Base-by-base conservation (phyloP, 2,888 invertebrate species). In the Sclerodermus sp. region DNA sequence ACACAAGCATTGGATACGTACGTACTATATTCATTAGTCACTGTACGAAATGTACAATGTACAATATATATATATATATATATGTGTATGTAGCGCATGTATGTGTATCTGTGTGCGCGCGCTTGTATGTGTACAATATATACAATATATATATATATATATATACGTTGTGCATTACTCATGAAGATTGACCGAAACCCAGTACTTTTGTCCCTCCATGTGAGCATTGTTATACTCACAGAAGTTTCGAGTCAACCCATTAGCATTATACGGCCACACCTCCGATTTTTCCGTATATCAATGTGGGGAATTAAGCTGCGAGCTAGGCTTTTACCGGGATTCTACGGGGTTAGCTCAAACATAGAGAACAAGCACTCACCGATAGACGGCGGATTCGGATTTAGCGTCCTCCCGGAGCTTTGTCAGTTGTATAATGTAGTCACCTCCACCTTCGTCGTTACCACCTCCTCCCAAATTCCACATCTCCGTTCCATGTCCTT, bases 291-390 rank as follows among this genome's bases (percentile, higher is more conserved):
- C 62, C 62, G 62, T 62, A 62, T 62, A 57, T 45, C 39, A 23
- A 23, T 23, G 4, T 23, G 3, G 42, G 16, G 10, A 13, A 40
- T 37, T 14, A 23, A 23, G 23, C 23, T 23, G 8, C 13, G 15
- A 5, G 3, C 5, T 5, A 5, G 3, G 3, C 8, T 8, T 23
- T 23, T 23, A 8, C 8, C 23, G 8, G 3, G 3, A 3, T 23
- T 23, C 8, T 23, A 8, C 23, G 23, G 3, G 23, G 3, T 5
- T 23, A 23, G 3, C 23, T 23, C n/a, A n/a, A n/a, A n/a, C n/a
- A n/a, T n/a, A n/a, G n/a, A 23, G 23, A 8, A 23, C 8, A 23
- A 23, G 23, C 31, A 69, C 73, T 74, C 55, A 75, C 75, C 75
- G 66, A 58, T 67, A 66, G 63, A 61, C 64, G 57, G 55, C 49